Evolutionary conservation across 2,797 vertebrate species (phyloP).

Genomic region (Atherinosoma microstoma): DNA sequence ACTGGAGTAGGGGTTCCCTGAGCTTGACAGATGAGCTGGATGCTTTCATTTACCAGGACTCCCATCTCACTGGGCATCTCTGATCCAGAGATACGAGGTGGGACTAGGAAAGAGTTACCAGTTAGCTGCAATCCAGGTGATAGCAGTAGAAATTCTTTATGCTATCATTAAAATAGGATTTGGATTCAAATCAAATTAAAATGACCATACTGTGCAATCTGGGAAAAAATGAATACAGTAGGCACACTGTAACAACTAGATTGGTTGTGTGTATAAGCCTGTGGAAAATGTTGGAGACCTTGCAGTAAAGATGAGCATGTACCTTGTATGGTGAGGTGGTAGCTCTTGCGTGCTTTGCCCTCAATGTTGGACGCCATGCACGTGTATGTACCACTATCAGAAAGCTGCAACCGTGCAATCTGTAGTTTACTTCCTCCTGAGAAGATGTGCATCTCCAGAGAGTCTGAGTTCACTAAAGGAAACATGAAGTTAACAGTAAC

Average conservation of each 20-base stretch:
- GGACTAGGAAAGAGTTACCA: conserved; percentile 80
- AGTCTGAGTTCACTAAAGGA: conserved; percentile 87
- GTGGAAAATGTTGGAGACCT: background rate
- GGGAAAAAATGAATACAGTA: background rate
- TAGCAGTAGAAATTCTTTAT: background rate
- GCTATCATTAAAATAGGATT: background rate
- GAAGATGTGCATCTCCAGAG: conserved; percentile 92
- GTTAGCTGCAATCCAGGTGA: conserved; percentile 25
- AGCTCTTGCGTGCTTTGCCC: conserved; percentile 90
- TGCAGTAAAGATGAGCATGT: conserved; percentile 22
- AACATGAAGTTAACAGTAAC: conserved; percentile 1
- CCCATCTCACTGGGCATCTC: conserved; percentile 90
- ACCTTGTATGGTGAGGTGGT: conserved; percentile 92
- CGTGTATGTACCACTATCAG: conserved; percentile 89
- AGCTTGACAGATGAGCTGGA: conserved; percentile 88
- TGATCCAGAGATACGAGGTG: conserved; percentile 90
- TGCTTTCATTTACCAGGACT: conserved; percentile 87
- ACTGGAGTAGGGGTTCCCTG: conserved; percentile 86
- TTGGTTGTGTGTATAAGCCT: background rate
- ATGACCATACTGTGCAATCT: background rate
- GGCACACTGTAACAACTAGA: background rate
- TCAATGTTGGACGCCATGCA: conserved; percentile 93
- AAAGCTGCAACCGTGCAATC: conserved; percentile 88
- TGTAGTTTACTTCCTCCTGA: conserved; percentile 94
- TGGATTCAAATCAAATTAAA: background rate